Conservation (phyloP, 35 echinoderm and acorn worm species). For the Stichopus chloronotus region DNA sequence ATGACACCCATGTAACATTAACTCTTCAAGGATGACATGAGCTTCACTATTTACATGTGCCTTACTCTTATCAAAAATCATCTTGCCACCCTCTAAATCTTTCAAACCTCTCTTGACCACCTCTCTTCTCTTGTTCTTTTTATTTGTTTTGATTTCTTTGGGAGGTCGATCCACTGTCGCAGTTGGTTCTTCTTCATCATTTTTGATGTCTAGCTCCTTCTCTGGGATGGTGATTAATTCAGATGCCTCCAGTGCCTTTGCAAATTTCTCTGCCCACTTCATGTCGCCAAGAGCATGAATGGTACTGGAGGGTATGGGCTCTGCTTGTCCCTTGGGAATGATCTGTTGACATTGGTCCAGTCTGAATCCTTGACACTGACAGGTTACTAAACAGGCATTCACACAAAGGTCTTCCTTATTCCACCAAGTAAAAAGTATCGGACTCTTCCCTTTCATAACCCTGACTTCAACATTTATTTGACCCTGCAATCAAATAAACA, state of each 20-base stretch:
- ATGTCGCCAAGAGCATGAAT: conserved; percentile 13
- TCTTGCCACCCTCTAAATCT: conserved; percentile 7
- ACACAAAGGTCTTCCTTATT: conserved; percentile 7
- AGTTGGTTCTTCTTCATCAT: not conserved
- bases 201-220: not conserved
- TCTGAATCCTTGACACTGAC: conserved; percentile 47
- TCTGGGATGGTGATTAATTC: conserved; percentile 36
- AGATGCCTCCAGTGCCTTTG: conserved; percentile 30
- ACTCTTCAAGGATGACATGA: conserved; percentile 20
- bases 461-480: conserved; percentile 51
- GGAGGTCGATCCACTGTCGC: not conserved
- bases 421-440: conserved; percentile 54
- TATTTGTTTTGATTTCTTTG: not conserved
- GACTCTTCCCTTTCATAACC: conserved; percentile 34
- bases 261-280: conserved; percentile 31
- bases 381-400: conserved; percentile 35
- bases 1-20: not conserved
- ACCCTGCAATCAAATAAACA: conserved; percentile 2
- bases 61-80: conserved; percentile 13
- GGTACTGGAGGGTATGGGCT: conserved; percentile 28
- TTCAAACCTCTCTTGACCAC: not conserved
- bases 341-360: conserved; percentile 8
- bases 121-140: not conserved
- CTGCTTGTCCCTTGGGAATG: not conserved
- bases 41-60: not conserved